These are phyloP conservation scores for Mythimna lalbum DNA, from an alignment of 2,888 invertebrate species.

Conservation along the genomic window DNA sequence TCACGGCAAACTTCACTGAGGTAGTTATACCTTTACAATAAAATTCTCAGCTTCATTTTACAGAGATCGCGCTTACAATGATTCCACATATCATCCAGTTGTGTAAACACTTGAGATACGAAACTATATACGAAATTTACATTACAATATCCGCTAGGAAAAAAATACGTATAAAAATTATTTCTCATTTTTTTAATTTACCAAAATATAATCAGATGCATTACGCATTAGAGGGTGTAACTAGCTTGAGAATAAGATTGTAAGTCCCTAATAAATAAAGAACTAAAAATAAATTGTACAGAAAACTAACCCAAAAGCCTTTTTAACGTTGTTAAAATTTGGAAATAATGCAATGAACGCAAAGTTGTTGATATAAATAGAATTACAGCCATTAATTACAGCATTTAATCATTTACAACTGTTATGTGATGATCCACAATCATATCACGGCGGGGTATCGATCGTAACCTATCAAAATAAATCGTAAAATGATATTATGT, in stretches of 20 bases:
- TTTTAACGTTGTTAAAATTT: background rate
- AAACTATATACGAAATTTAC: too few species aligned
- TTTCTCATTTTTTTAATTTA: background rate
- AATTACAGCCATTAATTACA: background rate
- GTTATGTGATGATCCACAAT: constrained; percentile 2
- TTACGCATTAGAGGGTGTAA: background rate
- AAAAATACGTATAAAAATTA: too few species aligned
- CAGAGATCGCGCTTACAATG: too few species aligned
- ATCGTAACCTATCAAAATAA: constrained; percentile 10
- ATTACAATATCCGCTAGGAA: too few species aligned
- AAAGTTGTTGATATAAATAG: background rate
- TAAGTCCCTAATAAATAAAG: too few species aligned
- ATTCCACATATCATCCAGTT: too few species aligned
- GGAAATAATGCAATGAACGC: background rate
- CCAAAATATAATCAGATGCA: background rate
- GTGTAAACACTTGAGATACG: too few species aligned
- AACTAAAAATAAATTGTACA: too few species aligned
- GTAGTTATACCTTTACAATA: too few species aligned
- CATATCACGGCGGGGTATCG: constrained; percentile 1
- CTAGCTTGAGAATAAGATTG: too few species aligned
- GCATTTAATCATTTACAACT: constrained; percentile 26
- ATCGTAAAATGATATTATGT: constrained; percentile 19
- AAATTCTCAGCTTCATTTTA: too few species aligned
- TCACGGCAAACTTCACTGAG: too few species aligned
- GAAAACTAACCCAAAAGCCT: background rate